Evolutionary conservation across 2,113 vertebrate genomes (phyloP).

Genomic region (Myotis yumanensis): DNA sequence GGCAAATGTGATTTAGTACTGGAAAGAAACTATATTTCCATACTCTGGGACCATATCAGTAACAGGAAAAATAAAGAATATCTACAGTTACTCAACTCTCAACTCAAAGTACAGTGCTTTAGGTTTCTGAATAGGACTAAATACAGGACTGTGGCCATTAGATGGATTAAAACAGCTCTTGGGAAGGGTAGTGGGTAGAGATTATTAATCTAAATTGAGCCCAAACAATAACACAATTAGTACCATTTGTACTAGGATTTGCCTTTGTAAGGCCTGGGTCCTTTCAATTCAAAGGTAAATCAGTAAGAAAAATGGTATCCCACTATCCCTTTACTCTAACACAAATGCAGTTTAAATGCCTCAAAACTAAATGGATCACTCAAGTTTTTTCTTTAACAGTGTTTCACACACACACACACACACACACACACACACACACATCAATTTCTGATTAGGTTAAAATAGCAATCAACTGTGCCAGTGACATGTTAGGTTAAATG

Average conservation of each 20-base stretch:
- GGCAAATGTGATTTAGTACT: constrained; percentile 16
- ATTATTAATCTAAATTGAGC: neutral
- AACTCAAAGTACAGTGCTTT: constrained; percentile 11
- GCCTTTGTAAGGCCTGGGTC: neutral
- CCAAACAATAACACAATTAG: constrained; percentile 28
- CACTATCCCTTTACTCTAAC: neutral
- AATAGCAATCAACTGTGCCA: constrained; percentile 13
- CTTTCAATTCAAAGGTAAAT: constrained; percentile 32
- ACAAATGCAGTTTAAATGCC: constrained; percentile 1
- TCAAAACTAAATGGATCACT: neutral
- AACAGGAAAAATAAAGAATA: constrained; percentile 5
- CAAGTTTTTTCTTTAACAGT: neutral
- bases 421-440: too few species aligned
- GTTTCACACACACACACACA: neutral
- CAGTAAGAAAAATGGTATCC: neutral
- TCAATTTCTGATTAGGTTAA: constrained; percentile 56
- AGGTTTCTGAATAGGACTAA: constrained; percentile 38
- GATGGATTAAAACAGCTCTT: constrained; percentile 4
- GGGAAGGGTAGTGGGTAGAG: neutral
- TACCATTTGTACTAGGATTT: neutral
- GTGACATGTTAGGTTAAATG: constrained; percentile 8
- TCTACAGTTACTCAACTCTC: constrained; percentile 25
- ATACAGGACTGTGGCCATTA: neutral
- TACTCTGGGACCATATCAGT: neutral
- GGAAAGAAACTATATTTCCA: neutral